Evolutionary conservation across 2,113 vertebrate genomes (phyloP), one percentile per base, ranked within the genome.

Genomic region (Piprites chloris): DNA sequence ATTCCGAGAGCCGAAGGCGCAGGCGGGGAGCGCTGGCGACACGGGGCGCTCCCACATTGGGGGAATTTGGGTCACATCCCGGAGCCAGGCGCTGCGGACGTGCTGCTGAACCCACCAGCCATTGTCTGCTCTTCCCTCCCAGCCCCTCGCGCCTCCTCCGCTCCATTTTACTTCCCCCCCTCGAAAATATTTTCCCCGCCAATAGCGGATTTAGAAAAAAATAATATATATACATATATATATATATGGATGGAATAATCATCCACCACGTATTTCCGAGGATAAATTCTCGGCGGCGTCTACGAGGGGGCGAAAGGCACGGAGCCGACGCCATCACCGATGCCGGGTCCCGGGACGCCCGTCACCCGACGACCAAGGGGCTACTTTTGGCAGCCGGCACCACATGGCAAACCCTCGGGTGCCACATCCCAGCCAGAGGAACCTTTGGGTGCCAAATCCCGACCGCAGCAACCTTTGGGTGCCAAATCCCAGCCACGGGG

Each of bases 21-120:
- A 30, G 23, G 74, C 49, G 22, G 59, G 84, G 89, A 86, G 81
- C 35, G 6, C 89, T 8, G 30, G 83, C 62, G 30, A 80, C 72
- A 21, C 44, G 28, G 86, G 93, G 94, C 33, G 80, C 77, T 80
- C 76, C 72, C 52, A 33, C 56, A 7, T 24, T 22, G 66, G 87
- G 81, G 75, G 76, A 94, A 96, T 92, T 69, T 79, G 92, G 92
- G 91, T 89, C 92, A 94, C 71, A 82, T 49, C 87, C 81, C 69
- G 32, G 85, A 74, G 79, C 87, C 71, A 7, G 67, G 87, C 58
- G 46, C 71, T 88, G 83, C 88, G 28, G 90, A 61, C 58, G 50
- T 27, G 71, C 71, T 82, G 77, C 85, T 22, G 10, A 50, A 72
- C 73, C 85, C 89, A 73, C 77, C 75, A 62, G 68, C 93, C 76